Evolutionary conservation across 2,113 vertebrate species (phyloP).

Genomic region (Tachuris rubrigastra): DNA sequence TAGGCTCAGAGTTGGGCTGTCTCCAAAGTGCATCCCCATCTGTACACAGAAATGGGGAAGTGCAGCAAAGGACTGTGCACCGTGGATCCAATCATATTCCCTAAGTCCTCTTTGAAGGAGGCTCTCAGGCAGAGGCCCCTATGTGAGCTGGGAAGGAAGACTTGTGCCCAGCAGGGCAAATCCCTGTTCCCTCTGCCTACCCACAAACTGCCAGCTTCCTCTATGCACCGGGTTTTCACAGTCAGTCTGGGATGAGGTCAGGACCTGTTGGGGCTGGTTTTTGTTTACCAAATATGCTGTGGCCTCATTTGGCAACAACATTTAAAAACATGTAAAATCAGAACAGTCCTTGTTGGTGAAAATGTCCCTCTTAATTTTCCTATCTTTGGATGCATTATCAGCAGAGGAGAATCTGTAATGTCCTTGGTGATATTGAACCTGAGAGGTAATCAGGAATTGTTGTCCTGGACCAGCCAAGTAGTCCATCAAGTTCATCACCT

Average conservation of each 20-base stretch:
- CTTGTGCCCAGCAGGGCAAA: neutral
- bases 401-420: neutral
- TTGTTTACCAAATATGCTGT: neutral
- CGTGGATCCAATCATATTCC: neutral
- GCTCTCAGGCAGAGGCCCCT: neutral
- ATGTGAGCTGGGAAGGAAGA: neutral
- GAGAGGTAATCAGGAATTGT: neutral
- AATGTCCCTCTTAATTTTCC: neutral
- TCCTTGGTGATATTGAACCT: neutral
- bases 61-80: neutral
- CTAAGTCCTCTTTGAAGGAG: rapidly evolving
- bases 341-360: neutral
- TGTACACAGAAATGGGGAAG: neutral
- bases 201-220: neutral
- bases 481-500: neutral
- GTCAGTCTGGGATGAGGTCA: neutral
- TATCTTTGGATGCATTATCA: neutral
- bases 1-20: neutral
- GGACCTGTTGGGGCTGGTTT: neutral
- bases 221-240: rapidly evolving
- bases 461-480: neutral
- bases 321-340: neutral
- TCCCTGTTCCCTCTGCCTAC: neutral
- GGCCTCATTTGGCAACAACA: neutral
- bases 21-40: neutral